Evolutionary conservation across 2,888 invertebrate genomes (phyloP).

Genomic region (Cephus pygmeus): DNA sequence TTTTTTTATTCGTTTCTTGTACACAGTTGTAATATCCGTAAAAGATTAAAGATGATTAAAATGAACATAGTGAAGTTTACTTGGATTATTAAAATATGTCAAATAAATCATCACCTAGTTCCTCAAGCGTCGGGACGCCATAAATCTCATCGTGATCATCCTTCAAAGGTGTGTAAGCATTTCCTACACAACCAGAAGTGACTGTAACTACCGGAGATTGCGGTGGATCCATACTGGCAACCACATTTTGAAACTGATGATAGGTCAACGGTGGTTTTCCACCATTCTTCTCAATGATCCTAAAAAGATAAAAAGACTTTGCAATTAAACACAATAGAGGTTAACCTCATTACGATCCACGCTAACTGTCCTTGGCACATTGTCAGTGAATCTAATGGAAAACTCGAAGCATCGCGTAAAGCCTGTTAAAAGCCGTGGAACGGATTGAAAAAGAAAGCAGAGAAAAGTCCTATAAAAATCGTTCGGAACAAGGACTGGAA

Average conservation of each 20-base stretch:
- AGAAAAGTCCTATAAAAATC: not conserved
- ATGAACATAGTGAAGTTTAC: not conserved
- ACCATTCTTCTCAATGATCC: conserved; percentile 84
- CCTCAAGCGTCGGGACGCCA: conserved; percentile 87
- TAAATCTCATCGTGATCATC: conserved; percentile 86
- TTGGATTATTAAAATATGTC: not conserved
- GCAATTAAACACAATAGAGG: not conserved
- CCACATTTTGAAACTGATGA: conserved; percentile 85
- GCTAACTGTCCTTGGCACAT: not conserved
- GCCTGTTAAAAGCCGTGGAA: not conserved
- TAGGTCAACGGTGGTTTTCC: conserved; percentile 87
- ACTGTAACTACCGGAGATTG: conserved; percentile 73
- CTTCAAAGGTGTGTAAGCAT: conserved; percentile 75
- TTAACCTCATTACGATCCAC: not conserved
- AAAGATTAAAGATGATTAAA: not conserved
- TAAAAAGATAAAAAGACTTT: conserved; percentile 41
- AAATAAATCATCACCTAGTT: conserved; percentile 72
- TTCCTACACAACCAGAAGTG: conserved; percentile 69
- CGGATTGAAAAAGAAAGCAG: not conserved
- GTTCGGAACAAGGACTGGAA: not conserved
- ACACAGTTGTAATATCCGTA: not conserved
- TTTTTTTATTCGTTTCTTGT: not conserved
- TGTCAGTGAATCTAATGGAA: not conserved
- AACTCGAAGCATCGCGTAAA: not conserved
- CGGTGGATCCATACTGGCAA: conserved; percentile 82